Evolutionary conservation across 1,140 invertebrate genomes (phyloP).

Genomic region (Neodiprion pinetum): DNA sequence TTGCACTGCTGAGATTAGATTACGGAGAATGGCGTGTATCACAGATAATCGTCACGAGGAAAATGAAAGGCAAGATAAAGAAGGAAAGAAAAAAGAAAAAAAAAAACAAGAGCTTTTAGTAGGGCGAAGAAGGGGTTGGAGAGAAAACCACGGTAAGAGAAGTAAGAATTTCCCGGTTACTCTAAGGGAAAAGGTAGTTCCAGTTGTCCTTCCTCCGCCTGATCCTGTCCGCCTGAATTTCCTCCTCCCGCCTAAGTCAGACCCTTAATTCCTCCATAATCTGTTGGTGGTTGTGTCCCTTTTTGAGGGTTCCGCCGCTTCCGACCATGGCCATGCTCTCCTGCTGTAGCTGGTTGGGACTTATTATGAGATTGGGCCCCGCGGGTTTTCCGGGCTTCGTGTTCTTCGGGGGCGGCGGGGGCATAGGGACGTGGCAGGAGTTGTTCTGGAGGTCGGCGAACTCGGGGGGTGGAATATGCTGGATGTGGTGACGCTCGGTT

Average conservation of each 20-base stretch:
- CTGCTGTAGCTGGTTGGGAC: conserved; percentile 66
- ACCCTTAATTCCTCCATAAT: conserved; percentile 79
- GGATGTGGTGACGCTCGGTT: conserved; percentile 74
- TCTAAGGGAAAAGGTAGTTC: too few relatives aligned
- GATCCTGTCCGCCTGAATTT: background rate
- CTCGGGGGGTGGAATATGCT: conserved; percentile 79
- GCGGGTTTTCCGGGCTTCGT: conserved; percentile 68
- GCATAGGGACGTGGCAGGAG: conserved; percentile 69
- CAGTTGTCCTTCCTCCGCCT: background rate
- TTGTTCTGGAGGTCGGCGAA: conserved; percentile 78
- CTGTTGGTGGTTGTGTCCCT: conserved; percentile 62
- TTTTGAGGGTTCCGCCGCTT: conserved; percentile 71
- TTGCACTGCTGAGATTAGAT: too few relatives aligned
- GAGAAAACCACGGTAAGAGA: too few relatives aligned
- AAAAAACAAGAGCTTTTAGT: too few relatives aligned
- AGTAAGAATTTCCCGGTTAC: too few relatives aligned
- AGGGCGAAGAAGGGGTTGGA: too few relatives aligned
- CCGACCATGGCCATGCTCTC: conserved; percentile 67
- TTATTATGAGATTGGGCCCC: conserved; percentile 60
- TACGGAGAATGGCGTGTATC: too few relatives aligned
- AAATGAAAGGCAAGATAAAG: too few relatives aligned
- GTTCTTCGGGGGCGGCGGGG: conserved; percentile 77
- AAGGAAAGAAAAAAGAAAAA: too few relatives aligned
- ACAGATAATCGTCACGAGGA: too few relatives aligned
- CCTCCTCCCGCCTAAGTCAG: conserved; percentile 65